Evolutionary conservation across 1,140 invertebrate genomes (phyloP), one percentile per base, ranked within the genome.

Genomic region (Pseudomyrmex gracilis): DNA sequence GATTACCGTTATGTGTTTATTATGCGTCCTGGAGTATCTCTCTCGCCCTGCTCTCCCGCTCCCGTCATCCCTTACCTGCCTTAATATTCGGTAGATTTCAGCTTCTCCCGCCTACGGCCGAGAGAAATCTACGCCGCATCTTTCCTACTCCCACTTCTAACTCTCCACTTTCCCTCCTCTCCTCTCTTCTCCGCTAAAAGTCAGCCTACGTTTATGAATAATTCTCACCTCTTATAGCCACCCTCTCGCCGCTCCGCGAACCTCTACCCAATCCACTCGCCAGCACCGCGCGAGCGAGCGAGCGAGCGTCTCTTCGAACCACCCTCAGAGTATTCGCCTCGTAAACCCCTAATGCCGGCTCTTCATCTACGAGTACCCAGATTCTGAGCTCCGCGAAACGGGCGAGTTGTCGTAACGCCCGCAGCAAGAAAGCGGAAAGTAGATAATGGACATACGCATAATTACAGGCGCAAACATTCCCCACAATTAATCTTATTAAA

Each of bases 1-100:
- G 93, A 94, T 94, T 93, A 94, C 90, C 90, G 89, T 94, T 93
- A 94, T 93, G 93, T 89, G 91, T 93, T 93, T 93, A 94, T 93
- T 94, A 94, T 94, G 89, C 93, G 90, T 61, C 63, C 61, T 73
- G 70, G 80, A 91, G 90, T 87, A 92, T 90, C 90, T 89, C 53
- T 90, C 90, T 89, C 53, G 43, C 66, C 34, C 86, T 85, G 17
- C 57, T n/a, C 63, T 9, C 63, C 58, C 77, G 67, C 68, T 57
- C 58, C 58, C 13, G 24, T 20, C 43, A 12, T 64, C 76, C 34
- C 64, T 51, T 43, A 68, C 68, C 80, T 76, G 76, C 86, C 88
- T 90, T 92, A 93, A 93, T 93, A 91, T 93, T 93, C 87, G 92
- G 90, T 90, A 91, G 90, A 93, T 93, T 92, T 93, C 87, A 88